Evolutionary conservation across 1,140 invertebrate genomes (phyloP), one percentile per base, ranked within the genome.

Genomic region (Drosophila littoralis): DNA sequence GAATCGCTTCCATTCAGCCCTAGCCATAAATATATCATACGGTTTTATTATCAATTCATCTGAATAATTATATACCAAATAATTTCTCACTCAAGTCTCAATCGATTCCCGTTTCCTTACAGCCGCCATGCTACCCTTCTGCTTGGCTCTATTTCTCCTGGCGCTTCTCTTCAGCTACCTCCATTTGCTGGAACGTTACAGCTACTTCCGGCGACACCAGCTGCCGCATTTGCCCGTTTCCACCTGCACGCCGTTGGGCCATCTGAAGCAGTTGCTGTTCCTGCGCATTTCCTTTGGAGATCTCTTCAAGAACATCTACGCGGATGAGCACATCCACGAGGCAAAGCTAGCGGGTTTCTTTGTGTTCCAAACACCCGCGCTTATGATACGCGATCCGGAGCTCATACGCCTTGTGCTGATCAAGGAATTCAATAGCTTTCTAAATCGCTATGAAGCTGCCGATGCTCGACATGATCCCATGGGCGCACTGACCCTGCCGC

Each of bases 331-430:
- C 1, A 33, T 73, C 5, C 28, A 60, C 1, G 8, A 69, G 0
- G 72, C 63, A 7, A 89, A 90, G 35, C 22, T 81, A 0, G 73
- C 91, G 5, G 93, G 93, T 6, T 89, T 93, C 52, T 93, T 91
- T 71, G 77, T 93, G 22, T 89, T 93, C 7, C 82, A 92, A 45
- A 81, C 83, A 10, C 94, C 94, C 0, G 91, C 86, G 2, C 54
- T 95, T 1, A 81, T 94, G 7, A 63, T 94, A 0, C 86, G 93
- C 4, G 93, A 94, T 83, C 93, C 93, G 0, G 92, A 93, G 28
- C 60, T 95, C 1, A 92, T 94, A 1, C 93, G 93, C 43, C 68
- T 84, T 15, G 90, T 95, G 58, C 65, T 94, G 1, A 84, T 94
- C 4, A 94, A 93, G 69, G 92, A 93, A 55, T 94, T 93, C 45